Conservation (phyloP, 1,140 invertebrate species). For the Notospermus geniculatus region DNA sequence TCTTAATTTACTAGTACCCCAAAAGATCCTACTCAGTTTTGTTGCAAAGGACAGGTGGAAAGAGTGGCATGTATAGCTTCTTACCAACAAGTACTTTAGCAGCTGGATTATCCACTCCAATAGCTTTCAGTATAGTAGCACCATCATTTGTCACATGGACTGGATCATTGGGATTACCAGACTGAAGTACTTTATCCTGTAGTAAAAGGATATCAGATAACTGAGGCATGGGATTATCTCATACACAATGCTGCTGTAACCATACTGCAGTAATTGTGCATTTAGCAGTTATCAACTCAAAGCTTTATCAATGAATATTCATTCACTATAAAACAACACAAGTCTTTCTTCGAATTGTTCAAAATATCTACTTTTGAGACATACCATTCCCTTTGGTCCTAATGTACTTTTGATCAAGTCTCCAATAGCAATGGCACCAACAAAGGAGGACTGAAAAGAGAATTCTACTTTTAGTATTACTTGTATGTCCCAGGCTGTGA, state of each 20-base stretch:
- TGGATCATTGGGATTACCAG: constrained; percentile 74
- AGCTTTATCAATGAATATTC: too few relatives aligned
- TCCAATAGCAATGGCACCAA: constrained; percentile 97
- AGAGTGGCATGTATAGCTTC: constrained; percentile 21
- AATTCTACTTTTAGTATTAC: too few relatives aligned
- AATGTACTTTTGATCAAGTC: constrained; percentile 97
- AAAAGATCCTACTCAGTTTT: too few relatives aligned
- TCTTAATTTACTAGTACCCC: too few relatives aligned
- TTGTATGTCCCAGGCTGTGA: too few relatives aligned
- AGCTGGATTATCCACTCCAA: constrained; percentile 98
- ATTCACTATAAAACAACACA: too few relatives aligned
- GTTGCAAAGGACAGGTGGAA: too few relatives aligned
- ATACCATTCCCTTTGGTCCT: constrained; percentile 96
- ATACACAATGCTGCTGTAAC: too few relatives aligned
- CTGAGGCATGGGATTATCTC: background rate
- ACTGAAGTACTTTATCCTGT: constrained; percentile 87
- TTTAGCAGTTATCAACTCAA: too few relatives aligned
- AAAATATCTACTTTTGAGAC: constrained; percentile 15
- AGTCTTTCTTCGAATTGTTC: background rate
- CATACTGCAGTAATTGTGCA: too few relatives aligned
- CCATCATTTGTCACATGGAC: constrained; percentile 99
- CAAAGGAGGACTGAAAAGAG: constrained; percentile 78
- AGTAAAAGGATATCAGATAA: constrained; percentile 16
- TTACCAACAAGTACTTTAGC: constrained; percentile 91
- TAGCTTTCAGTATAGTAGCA: constrained; percentile 93